Evolutionary conservation across 1,140 invertebrate species (phyloP).

Genomic region (Mactra quadrangularis): DNA sequence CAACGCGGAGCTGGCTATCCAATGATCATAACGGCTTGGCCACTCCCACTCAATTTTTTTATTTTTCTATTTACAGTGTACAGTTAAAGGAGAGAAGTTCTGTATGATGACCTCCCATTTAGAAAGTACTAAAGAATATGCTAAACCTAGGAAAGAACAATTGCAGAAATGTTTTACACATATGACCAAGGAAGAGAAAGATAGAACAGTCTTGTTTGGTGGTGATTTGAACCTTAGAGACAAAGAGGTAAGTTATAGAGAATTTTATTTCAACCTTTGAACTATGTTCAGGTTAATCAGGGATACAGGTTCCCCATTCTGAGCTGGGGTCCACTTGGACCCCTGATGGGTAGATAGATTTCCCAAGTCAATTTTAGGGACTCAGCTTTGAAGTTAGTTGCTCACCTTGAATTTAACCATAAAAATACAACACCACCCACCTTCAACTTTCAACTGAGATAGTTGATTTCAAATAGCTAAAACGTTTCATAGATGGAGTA

Average conservation of each 20-base stretch:
- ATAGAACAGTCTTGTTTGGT: slow-evolving; percentile 85
- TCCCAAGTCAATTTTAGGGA: no score
- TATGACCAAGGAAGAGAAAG: slow-evolving; percentile 76
- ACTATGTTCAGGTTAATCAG: not conserved
- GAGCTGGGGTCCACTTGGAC: not conserved
- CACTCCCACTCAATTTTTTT: no score
- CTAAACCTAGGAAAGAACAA: slow-evolving; percentile 84
- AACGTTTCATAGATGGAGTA: no score
- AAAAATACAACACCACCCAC: no score
- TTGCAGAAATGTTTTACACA: slow-evolving; percentile 83
- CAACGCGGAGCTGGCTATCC: no score
- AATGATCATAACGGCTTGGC: no score
- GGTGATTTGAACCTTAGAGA: slow-evolving; percentile 87
- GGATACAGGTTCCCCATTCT: not conserved
- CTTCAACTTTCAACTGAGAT: no score
- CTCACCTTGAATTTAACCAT: no score
- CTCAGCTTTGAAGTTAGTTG: no score
- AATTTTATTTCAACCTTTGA: not conserved
- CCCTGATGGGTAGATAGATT: no score
- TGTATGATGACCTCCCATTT: slow-evolving; percentile 86
- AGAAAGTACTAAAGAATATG: slow-evolving; percentile 86
- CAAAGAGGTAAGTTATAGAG: slow-evolving; percentile 84
- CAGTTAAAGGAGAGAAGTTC: slow-evolving; percentile 84
- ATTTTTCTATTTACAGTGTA: slow-evolving; percentile 79
- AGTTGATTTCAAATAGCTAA: no score